Evolutionary conservation across 2,113 vertebrate genomes (phyloP).

Genomic region (Catharus bicknelli): DNA sequence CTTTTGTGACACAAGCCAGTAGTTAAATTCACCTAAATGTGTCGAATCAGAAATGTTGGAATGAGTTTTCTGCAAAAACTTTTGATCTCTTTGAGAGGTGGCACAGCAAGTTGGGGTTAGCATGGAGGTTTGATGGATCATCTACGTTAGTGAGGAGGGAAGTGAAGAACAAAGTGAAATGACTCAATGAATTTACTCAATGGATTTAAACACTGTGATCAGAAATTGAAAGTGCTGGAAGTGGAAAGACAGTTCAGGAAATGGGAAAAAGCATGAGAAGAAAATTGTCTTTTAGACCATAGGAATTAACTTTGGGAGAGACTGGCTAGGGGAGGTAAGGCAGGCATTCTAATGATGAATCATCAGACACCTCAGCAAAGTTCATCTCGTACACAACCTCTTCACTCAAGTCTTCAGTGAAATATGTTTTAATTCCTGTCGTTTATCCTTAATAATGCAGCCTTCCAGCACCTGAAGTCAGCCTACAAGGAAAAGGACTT

Average conservation of each 20-base stretch:
- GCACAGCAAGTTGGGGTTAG: not conserved
- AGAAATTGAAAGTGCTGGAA: not conserved
- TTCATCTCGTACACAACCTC: not conserved
- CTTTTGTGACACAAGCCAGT: not conserved
- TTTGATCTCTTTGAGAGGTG: not conserved
- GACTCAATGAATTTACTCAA: not conserved
- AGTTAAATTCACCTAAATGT: not conserved
- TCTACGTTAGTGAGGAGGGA: not conserved
- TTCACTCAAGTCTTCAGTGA: not conserved
- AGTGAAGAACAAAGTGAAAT: conserved; percentile 10
- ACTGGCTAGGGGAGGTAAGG: not conserved
- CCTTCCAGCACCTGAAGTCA: not conserved
- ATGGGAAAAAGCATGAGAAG: not conserved
- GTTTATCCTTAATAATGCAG: not conserved
- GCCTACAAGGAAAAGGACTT: not conserved
- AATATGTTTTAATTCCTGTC: not conserved
- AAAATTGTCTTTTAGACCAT: not conserved
- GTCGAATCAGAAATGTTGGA: not conserved
- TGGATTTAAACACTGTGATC: not conserved
- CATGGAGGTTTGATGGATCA: not conserved
- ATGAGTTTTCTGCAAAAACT: not conserved
- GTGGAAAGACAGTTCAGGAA: not conserved
- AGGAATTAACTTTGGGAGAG: not conserved
- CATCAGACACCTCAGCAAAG: not conserved
- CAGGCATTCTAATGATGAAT: not conserved